These are phyloP conservation scores for Cyaniris semiargus DNA, from an alignment of 2,888 invertebrate genomes.

Conservation along the genomic window DNA sequence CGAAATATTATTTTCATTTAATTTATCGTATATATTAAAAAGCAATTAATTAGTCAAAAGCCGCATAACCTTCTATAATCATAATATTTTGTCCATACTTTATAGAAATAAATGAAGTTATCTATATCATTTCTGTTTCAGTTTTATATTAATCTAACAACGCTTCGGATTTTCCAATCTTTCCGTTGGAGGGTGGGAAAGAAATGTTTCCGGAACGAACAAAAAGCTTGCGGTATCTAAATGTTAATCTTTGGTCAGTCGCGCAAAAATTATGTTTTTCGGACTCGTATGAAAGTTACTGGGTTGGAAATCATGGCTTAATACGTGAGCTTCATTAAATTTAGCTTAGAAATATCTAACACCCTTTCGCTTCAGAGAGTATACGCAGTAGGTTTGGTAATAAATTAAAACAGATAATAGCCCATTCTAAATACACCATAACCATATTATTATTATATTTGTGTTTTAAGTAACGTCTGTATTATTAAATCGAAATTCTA, in stretches of 20 bases:
- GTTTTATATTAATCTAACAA: background rate
- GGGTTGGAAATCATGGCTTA: conserved; percentile 58
- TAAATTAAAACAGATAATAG: background rate
- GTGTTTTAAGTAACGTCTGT: background rate
- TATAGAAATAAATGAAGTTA: too few relatives aligned
- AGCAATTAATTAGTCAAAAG: background rate
- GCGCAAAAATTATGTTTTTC: conserved; percentile 80
- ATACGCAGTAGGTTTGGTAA: conserved; percentile 11
- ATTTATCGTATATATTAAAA: background rate
- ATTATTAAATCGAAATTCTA: background rate
- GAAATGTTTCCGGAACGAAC: conserved; percentile 62
- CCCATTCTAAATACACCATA: background rate
- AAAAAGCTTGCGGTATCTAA: conserved; percentile 75
- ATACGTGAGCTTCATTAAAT: conserved; percentile 63
- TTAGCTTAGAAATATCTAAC: conserved; percentile 42
- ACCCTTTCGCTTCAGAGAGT: conserved; percentile 35
- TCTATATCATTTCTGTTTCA: too few relatives aligned
- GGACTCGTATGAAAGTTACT: conserved; percentile 63
- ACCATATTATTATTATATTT: background rate
- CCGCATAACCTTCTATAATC: background rate
- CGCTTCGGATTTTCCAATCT: conserved; percentile 19
- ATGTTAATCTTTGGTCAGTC: conserved; percentile 79
- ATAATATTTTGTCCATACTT: too few relatives aligned
- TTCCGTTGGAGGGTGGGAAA: conserved; percentile 48
- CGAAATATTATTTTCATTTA: background rate